Percentiles rank a stretch among this genome's conserved stretches.
Conservation (phyloP, 2,113 vertebrate species). For the Oreochromis niloticus region DNA sequence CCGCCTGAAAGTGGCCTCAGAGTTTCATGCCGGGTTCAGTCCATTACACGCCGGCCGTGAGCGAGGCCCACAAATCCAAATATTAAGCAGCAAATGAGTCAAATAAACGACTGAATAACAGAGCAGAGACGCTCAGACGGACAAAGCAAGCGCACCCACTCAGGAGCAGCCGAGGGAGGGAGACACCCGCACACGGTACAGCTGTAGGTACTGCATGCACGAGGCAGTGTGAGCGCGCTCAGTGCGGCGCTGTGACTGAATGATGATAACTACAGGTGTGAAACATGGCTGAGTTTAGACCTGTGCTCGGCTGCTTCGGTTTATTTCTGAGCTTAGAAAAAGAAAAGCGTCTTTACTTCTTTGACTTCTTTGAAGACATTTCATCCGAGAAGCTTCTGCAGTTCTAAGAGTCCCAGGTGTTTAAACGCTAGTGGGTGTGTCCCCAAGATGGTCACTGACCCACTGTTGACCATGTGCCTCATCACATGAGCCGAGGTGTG, state of each 20-base stretch:
- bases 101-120: constrained; percentile 22
- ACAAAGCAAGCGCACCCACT: neutral
- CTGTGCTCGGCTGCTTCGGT: too few relatives aligned
- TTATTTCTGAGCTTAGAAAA: too few relatives aligned
- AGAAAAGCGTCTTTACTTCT: too few relatives aligned
- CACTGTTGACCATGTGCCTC: neutral
- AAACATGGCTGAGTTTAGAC: neutral
- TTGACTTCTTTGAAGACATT: too few relatives aligned
- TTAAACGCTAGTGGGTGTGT: neutral
- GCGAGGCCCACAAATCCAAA: neutral
- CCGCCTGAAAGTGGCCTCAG: neutral
- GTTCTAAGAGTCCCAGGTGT: too few relatives aligned
- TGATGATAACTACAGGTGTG: neutral
- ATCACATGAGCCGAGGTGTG: neutral
- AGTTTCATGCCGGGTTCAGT: neutral
- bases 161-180: neutral
- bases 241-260: neutral
- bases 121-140: neutral
- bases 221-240: neutral
- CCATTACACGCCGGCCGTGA: neutral
- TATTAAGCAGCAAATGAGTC: constrained; percentile 26
- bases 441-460: neutral
- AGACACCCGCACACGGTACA: neutral
- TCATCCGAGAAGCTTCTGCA: too few relatives aligned
- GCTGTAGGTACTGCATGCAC: neutral